phyloP scores from a whole-genome alignment of 2,113 vertebrate species.

The Bubo blakistoni region DNA sequence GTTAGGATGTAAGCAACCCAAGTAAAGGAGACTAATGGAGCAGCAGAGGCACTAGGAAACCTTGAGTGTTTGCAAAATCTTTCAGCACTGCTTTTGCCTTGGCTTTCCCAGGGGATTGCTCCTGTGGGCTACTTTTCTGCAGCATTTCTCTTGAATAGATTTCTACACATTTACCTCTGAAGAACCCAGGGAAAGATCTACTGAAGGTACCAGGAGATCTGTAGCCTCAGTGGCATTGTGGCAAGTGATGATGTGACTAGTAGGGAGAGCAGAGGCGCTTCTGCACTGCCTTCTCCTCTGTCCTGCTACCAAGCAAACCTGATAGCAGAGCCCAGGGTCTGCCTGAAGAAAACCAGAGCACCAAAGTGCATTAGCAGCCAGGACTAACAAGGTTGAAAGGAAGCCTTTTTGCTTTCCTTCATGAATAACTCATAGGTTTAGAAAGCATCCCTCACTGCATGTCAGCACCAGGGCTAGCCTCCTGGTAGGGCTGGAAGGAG shows the following conservation, averaged over 20 bases:
- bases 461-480: not conserved
- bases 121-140: not conserved
- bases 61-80: not conserved
- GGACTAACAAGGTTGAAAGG: not conserved
- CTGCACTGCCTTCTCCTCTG: not conserved
- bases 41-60: not conserved
- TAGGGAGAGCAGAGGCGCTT: not conserved
- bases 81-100: not conserved
- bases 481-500: not conserved
- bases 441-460: not conserved
- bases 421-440: accelerated
- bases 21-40: not conserved
- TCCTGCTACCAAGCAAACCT: not conserved
- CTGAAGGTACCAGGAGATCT: not conserved
- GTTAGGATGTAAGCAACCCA: not conserved
- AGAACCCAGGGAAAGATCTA: not conserved
- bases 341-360: not conserved
- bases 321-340: not conserved
- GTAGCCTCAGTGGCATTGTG: not conserved
- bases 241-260: not conserved
- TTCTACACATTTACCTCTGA: not conserved
- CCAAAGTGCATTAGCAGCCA: not conserved
- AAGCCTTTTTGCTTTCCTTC: not conserved
- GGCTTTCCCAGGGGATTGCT: not conserved
- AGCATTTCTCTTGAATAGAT: not conserved